Percentiles rank a stretch among this genome's conserved stretches.
Evolutionary conservation across 1,140 invertebrate species (phyloP).

Genomic region (Hylaeus anthracinus): DNA sequence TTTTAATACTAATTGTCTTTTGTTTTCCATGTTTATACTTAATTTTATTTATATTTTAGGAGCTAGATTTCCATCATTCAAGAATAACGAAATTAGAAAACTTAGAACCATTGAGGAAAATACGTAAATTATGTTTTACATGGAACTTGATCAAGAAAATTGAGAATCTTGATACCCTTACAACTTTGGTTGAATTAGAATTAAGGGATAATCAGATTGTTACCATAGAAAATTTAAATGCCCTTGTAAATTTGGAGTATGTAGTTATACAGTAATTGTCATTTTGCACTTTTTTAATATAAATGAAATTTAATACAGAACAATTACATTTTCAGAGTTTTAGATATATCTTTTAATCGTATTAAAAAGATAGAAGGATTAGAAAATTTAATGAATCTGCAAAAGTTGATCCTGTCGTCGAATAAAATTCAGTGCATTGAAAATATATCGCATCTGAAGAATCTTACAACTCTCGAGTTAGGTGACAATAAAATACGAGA

Average conservation of each 20-base stretch:
- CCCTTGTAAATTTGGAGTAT: conserved; percentile 94
- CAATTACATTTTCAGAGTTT: conserved; percentile 83
- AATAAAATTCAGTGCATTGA: conserved; percentile 97
- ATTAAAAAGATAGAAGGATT: conserved; percentile 94
- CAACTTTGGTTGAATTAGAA: conserved; percentile 92
- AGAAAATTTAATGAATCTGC: conserved; percentile 89
- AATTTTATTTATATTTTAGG: conserved; percentile 73
- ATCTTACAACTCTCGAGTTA: conserved; percentile 93
- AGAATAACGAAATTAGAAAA: conserved; percentile 91
- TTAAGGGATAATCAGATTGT: conserved; percentile 98
- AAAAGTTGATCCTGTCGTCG: conserved; percentile 94
- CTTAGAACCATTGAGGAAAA: conserved; percentile 86
- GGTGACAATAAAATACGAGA: conserved; percentile 96
- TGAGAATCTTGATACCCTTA: conserved; percentile 90
- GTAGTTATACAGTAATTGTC: conserved; percentile 64
- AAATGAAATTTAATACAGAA: conserved; percentile 1
- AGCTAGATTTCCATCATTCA: conserved; percentile 94
- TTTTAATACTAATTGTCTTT: conserved; percentile 7
- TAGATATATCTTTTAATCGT: conserved; percentile 99
- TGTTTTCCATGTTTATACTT: conserved; percentile 1
- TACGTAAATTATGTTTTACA: conserved; percentile 91
- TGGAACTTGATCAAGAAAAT: conserved; percentile 98
- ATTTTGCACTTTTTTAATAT: conserved; percentile 2
- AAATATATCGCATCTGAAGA: conserved; percentile 91
- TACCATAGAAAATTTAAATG: conserved; percentile 93